Evolutionary conservation across 1,140 invertebrate genomes (phyloP), one percentile per base, ranked within the genome.

Genomic region (Augochlora pura): DNA sequence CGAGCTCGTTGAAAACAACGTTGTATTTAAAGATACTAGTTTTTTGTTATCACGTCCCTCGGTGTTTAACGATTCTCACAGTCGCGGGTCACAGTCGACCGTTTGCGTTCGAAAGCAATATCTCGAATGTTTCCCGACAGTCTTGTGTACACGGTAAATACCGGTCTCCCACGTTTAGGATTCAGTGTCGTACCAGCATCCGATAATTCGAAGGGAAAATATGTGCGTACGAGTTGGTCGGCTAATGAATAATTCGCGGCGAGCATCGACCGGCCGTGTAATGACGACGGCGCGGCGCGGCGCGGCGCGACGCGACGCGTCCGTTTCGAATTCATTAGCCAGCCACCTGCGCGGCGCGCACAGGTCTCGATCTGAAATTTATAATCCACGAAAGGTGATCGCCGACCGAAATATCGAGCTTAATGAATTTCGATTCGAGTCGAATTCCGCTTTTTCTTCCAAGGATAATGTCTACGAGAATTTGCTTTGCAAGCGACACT

Each of bases 381-480:
- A 25, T 32, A 38, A 38, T 18, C 39, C 63, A 27, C 12, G 59
- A 27, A 52, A 0, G 14, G 18, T 1, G 64, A 6, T 68, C 16
- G 52, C 62, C 52, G 38, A 27, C 14, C 46, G 38, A 49, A 60
- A 65, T 39, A 79, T 75, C 16, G 81, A 16, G 52, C 72, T 83
- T 57, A 6, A 57, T 75, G 62, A 60, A 83, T 77, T 70, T 71
- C 42, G 38, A 59, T 70, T 71, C 42, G 38, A 59, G 42, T 42
- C 27, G 8, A 18, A 67, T 38, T 4, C 25, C 39, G 18, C 64
- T 39, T 49, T 77, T 80, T 69, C 72, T 16, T 52, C 62, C 49
- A 68, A 74, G 42, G 38, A 69, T 60, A 66, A 66, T 66, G 54
- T 69, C 64, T 32, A 60, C n/a, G 32, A n/a, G 21, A 77, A 67